A percentile compares a stretch with the other conserved stretches of the same genome.
These are phyloP conservation scores for Anhinga rufa DNA, from an alignment of 2,113 vertebrate genomes.

Conservation along the genomic window DNA sequence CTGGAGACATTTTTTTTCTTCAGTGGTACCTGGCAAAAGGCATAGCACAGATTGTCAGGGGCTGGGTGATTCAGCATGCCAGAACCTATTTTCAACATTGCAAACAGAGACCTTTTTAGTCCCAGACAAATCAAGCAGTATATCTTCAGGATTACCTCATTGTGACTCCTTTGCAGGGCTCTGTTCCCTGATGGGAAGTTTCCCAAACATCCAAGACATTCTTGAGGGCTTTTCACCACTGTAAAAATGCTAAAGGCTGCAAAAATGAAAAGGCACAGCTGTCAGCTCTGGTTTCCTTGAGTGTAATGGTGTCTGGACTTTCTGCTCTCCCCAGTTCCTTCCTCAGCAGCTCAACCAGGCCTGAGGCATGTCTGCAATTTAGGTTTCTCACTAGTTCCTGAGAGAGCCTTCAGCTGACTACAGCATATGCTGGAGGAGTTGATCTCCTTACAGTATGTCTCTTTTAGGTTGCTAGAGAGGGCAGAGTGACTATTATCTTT, in stretches of 20 bases:
- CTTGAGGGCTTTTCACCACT: background rate
- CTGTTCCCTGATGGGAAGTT: background rate
- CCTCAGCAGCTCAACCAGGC: background rate
- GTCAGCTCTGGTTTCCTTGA: background rate
- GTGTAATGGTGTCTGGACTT: background rate
- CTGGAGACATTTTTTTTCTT: background rate
- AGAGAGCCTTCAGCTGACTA: background rate
- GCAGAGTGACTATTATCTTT: background rate
- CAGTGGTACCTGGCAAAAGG: constrained; percentile 7
- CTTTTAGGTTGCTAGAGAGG: background rate
- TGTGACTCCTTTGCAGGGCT: background rate
- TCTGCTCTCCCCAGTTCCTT: background rate
- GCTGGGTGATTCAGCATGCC: background rate
- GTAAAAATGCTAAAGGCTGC: background rate
- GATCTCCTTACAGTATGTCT: background rate
- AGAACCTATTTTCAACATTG: background rate
- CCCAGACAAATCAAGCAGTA: background rate
- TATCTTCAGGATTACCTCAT: background rate
- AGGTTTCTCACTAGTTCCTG: background rate
- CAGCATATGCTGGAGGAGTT: background rate
- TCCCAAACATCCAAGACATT: constrained; percentile 1
- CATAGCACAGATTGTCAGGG: background rate
- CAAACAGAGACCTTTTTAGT: background rate
- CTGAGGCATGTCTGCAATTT: background rate
- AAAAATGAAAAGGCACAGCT: background rate